Evolutionary conservation across 2,113 vertebrate species (phyloP).

Genomic region (Apaloderma vittatum): DNA sequence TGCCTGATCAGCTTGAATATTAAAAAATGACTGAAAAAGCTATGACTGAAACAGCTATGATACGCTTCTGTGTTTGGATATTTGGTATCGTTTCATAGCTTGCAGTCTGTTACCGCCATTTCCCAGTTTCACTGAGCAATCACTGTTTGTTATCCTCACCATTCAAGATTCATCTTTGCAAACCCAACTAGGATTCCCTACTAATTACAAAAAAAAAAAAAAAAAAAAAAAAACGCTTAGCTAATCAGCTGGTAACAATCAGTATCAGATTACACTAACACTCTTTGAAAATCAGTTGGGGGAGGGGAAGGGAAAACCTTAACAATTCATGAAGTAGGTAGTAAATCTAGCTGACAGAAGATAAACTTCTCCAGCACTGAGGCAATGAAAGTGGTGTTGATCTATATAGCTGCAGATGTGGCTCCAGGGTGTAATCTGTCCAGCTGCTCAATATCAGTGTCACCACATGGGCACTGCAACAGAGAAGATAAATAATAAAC

Average conservation of each 20-base stretch:
- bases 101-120: neutral
- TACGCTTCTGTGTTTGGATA: neutral
- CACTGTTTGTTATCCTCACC: neutral
- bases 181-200: slow-evolving; percentile 24
- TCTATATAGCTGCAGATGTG: slow-evolving; percentile 77
- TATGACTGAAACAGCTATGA: neutral
- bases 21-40: neutral
- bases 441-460: slow-evolving; percentile 78
- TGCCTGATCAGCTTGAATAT: neutral
- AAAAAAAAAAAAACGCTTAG: neutral
- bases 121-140: neutral
- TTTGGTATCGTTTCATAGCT: neutral
- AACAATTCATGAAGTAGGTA: slow-evolving; percentile 66
- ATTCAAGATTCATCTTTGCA: slow-evolving; percentile 19
- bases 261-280: slow-evolving; percentile 28
- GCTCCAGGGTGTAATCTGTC: slow-evolving; percentile 81
- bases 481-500: slow-evolving; percentile 79
- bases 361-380: slow-evolving; percentile 75
- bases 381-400: slow-evolving; percentile 77
- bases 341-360: slow-evolving; percentile 80
- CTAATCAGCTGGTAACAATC: slow-evolving; percentile 49
- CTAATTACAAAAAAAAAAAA: neutral
- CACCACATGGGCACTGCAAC: slow-evolving; percentile 76
- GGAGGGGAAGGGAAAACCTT: slow-evolving; percentile 20
- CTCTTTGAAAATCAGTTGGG: slow-evolving; percentile 30